Evolutionary conservation across 2,797 vertebrate genomes (phyloP).

Genomic region (Hoplostethus atlanticus): DNA sequence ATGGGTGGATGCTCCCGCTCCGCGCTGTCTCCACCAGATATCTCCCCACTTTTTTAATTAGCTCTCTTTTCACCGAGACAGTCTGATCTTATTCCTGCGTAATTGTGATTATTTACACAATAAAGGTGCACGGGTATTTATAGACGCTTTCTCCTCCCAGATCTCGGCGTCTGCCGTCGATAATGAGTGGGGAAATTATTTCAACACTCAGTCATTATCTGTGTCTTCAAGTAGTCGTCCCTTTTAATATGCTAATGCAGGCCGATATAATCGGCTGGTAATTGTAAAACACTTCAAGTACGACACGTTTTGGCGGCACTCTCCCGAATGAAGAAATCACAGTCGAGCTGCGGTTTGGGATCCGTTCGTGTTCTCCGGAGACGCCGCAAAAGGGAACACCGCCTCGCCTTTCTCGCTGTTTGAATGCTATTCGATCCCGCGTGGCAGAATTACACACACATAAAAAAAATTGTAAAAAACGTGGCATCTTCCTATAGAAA

Average conservation of each 20-base stretch:
- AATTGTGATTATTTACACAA: conserved; percentile 83
- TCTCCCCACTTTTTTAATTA: conserved; percentile 75
- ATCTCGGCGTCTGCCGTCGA: conserved; percentile 65
- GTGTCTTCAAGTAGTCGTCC: conserved; percentile 79
- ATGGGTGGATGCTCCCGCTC: conserved; percentile 22
- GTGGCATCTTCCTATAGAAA: conserved; percentile 44
- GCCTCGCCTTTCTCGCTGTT: not conserved
- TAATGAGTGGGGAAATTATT: conserved; percentile 80
- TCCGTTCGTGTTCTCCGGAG: conserved; percentile 50
- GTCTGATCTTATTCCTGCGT: conserved; percentile 70
- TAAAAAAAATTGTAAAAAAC: too few relatives aligned
- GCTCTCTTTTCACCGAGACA: conserved; percentile 60
- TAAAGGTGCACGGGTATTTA: conserved; percentile 78
- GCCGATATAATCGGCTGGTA: conserved; percentile 81
- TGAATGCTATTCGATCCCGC: conserved; percentile 32
- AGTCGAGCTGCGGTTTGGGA: conserved; percentile 40
- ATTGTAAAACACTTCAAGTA: conserved; percentile 83
- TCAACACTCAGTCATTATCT: conserved; percentile 82
- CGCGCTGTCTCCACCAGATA: conserved; percentile 51
- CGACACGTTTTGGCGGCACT: conserved; percentile 67
- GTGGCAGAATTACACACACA: conserved; percentile 40
- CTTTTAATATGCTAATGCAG: conserved; percentile 84
- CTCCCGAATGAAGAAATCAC: conserved; percentile 75
- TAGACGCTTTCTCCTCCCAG: conserved; percentile 58
- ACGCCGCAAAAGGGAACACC: conserved; percentile 27